Conservation (phyloP, 1,140 invertebrate species). For the Calycopis cecrops region DNA sequence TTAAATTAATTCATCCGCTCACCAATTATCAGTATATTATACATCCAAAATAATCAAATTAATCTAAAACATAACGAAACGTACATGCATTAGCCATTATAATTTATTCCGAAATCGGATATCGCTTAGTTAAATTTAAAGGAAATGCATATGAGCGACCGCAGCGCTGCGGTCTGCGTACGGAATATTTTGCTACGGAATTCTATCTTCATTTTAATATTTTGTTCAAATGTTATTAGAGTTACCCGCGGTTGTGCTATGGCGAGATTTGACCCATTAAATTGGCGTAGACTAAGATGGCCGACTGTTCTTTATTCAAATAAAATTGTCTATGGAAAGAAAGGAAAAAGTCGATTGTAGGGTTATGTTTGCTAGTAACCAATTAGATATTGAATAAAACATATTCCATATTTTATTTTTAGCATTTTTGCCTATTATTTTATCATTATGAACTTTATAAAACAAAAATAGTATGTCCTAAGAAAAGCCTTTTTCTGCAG, state of each 20-base stretch:
- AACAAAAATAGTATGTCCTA: too few species aligned
- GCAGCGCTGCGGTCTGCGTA: slow-evolving; percentile 38
- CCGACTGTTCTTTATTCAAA: slow-evolving; percentile 4
- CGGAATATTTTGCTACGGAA: slow-evolving; percentile 24
- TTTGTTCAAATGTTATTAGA: slow-evolving; percentile 33
- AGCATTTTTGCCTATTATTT: too few species aligned
- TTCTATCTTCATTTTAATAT: slow-evolving; percentile 41
- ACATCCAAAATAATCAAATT: slow-evolving; percentile 20
- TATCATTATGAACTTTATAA: too few species aligned
- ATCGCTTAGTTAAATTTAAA: slow-evolving; percentile 48
- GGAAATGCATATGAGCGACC: slow-evolving; percentile 47
- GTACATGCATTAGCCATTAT: slow-evolving; percentile 23
- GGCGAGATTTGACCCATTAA: slow-evolving; percentile 28
- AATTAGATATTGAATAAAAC: too few species aligned
- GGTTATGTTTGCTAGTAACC: too few species aligned
- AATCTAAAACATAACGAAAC: slow-evolving; percentile 33
- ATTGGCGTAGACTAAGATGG: slow-evolving; percentile 21
- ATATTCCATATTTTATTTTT: too few species aligned
- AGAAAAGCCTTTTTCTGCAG: too few species aligned
- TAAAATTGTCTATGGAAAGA: too few species aligned
- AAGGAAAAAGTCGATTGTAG: too few species aligned
- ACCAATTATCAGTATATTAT: too few species aligned
- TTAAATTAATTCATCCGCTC: too few species aligned
- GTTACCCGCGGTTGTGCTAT: slow-evolving; percentile 24
- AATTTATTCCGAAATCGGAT: slow-evolving; percentile 32